Evolutionary conservation across 2,113 vertebrate genomes (phyloP).

Genomic region (Bubo bubo): DNA sequence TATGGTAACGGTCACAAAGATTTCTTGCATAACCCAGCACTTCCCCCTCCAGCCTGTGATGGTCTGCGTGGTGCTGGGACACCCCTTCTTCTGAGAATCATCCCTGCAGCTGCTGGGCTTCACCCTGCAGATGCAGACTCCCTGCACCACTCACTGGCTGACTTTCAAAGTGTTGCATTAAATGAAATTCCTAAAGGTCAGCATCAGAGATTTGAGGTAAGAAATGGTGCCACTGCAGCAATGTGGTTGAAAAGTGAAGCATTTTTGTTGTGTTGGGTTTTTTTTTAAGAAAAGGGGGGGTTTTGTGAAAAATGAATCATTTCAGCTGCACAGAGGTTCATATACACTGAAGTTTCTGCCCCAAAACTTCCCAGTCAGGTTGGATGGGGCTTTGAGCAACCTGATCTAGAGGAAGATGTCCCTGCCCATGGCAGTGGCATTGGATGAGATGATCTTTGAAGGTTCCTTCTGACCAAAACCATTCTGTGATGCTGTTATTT

Average conservation of each 20-base stretch:
- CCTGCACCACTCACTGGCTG: not conserved
- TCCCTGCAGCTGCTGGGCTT: not conserved
- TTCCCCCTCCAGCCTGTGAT: not conserved
- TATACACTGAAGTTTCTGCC: not conserved
- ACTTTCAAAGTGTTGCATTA: not conserved
- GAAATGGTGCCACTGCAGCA: not conserved
- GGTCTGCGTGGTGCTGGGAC: not conserved
- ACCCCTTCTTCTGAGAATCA: not conserved
- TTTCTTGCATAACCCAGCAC: not conserved
- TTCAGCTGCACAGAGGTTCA: not conserved
- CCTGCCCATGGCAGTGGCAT: not conserved
- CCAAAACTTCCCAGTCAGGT: not conserved
- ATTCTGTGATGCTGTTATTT: not conserved
- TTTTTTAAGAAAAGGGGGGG: no score
- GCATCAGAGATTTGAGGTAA: not conserved
- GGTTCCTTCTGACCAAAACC: not conserved
- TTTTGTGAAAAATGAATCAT: rapidly evolving
- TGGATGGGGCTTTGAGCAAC: not conserved
- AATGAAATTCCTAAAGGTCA: not conserved
- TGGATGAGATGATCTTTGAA: not conserved
- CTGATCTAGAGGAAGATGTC: not conserved
- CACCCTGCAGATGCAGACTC: not conserved
- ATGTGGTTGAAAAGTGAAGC: not conserved
- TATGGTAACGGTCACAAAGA: not conserved
- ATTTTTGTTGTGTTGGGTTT: no score